Base-by-base conservation (phyloP, 37 sponge, comb jelly and placozoan genomes). In the Halichondria panicea region DNA sequence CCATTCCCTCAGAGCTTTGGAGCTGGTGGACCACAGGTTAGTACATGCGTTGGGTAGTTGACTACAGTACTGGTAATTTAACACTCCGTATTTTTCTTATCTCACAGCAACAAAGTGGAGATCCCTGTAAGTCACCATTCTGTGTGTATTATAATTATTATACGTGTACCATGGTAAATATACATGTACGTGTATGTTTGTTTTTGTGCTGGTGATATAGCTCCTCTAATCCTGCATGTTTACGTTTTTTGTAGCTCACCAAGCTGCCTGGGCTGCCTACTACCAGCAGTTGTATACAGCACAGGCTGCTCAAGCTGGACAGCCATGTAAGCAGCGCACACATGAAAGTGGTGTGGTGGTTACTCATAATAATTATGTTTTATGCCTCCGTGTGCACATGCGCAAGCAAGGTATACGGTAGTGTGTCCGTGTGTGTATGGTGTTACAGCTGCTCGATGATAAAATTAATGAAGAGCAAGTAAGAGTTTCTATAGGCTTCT, bases 201-300 rank as follows among this genome's bases (percentile, higher is more conserved):
- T n/a, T n/a, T n/a, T n/a, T n/a, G n/a, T n/a, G n/a, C n/a, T n/a
- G n/a, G n/a, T n/a, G n/a, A n/a, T n/a, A n/a, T n/a, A n/a, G n/a
- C n/a, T n/a, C n/a, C n/a, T n/a, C n/a, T n/a, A n/a, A n/a, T n/a
- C n/a, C n/a, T n/a, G n/a, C n/a, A n/a, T n/a, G n/a, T n/a, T n/a
- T n/a, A n/a, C n/a, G n/a, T n/a, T n/a, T 6, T 39, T 2, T 64
- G 66, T 34, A 69, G 88, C 66, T 56, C 72, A 83, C 56, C 78
- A 73, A 28, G 77, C 74, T 27, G 92, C 93, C 15, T 94, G 95
- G 95, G 78, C 91, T 8, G 82, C 91, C 33, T 94, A 94, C 70
- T 94, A 91, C 75, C 94, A 94, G 63, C 84, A 86, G 81, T 63
- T 69, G 38, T 87, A 87, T 74, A 65, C 84, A 7, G 81, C 81